These are phyloP conservation scores for Vidua macroura DNA, from an alignment of 2,113 vertebrate species.

Conservation along the genomic window DNA sequence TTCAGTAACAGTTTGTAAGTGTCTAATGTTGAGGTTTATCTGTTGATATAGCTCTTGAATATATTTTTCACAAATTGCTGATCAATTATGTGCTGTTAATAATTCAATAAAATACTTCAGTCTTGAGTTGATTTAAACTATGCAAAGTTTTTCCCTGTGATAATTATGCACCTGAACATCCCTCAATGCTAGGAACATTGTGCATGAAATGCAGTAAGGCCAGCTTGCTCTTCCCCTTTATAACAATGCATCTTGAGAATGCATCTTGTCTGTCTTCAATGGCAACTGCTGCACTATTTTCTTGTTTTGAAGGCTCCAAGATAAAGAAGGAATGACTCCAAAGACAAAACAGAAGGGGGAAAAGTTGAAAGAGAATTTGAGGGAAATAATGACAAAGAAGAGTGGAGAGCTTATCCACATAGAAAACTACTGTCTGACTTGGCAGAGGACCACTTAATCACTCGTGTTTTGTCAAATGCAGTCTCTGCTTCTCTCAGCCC, in stretches of 20 bases:
- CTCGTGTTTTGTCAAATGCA: background rate
- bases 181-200: background rate
- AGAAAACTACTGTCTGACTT: background rate
- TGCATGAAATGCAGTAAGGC: background rate
- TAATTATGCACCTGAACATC: accelerated
- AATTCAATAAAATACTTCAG: background rate
- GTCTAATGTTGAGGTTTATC: background rate
- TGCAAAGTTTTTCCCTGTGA: background rate
- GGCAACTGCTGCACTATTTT: background rate
- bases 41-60: background rate
- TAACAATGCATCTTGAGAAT: background rate
- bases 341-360: background rate
- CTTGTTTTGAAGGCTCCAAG: background rate
- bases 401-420: background rate
- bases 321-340: background rate
- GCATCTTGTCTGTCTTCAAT: background rate
- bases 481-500: background rate
- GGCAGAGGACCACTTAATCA: background rate
- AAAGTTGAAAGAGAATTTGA: background rate
- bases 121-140: background rate
- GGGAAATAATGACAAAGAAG: background rate
- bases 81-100: background rate
- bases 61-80: background rate
- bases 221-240: background rate
- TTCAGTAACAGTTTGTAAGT: background rate